Base-by-base conservation (phyloP, 2,888 invertebrate genomes). In the Spodoptera exigua region DNA sequence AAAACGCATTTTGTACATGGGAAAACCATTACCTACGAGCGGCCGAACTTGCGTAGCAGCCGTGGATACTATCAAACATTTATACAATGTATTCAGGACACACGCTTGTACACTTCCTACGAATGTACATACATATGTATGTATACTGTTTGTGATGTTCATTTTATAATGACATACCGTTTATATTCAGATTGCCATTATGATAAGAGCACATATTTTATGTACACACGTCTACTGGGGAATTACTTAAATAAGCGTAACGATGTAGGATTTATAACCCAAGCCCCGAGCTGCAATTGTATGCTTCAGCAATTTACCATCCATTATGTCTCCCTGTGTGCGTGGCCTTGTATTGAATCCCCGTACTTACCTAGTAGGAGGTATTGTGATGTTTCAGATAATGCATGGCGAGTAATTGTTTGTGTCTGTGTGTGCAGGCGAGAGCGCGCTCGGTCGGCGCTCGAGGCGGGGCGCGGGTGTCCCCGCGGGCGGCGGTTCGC, bases 401-500 rank as follows among this genome's bases (percentile, higher is more conserved):
- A 4, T 9, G 16, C 21, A 54, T 27, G 43, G 27, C 10, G 7
- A 36, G 17, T 52, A 53, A 53, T 14, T 21, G 27, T 36, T 17
- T 45, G 32, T 72, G 39, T 75, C 17, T 79, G 70, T 80, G 69
- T 79, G 55, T 40, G 35, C 81, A 84, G 84, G 80, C 74, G 76
- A 64, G 79, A 67, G 78, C 82, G 83, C 84, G 87, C 84, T 85
- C 84, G 86, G 87, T 85, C 85, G 87, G 88, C 84, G 83, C 87
- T 89, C 89, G 89, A 80, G 84, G 83, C 80, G 89, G 83, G 81
- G 82, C 84, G 81, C 81, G 81, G 85, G 77, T 64, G 84, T 84
- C 83, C 83, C 81, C 84, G 85, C 83, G 83, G 87, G 83, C 83
- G 79, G 78, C 70, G 79, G 85, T 84, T 85, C 89, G 90, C 85